Evolutionary conservation across 2,797 vertebrate genomes (phyloP).

Genomic region (Karalla daura): DNA sequence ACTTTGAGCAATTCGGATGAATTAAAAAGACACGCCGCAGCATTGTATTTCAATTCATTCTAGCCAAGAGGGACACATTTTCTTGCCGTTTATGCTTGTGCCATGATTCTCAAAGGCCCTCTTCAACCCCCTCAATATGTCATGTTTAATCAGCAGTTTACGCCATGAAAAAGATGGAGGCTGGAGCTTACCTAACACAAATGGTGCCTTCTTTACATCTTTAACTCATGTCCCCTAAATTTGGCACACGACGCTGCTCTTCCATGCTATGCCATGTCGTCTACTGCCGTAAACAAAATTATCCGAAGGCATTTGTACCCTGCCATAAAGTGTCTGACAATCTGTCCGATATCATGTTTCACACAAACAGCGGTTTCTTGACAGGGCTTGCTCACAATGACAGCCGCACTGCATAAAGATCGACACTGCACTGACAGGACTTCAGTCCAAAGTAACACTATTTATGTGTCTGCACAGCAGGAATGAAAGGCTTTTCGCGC

Average conservation of each 20-base stretch:
- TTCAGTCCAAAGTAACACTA: conserved; percentile 43
- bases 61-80: conserved; percentile 63
- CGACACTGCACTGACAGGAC: conserved; percentile 61
- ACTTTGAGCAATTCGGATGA: conserved; percentile 26
- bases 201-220: conserved; percentile 54
- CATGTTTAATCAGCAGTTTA: conserved; percentile 74
- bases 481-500: conserved; percentile 26
- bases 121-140: conserved; percentile 62
- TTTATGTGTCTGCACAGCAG: conserved; percentile 43
- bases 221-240: conserved; percentile 43
- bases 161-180: conserved; percentile 56
- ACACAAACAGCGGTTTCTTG: conserved; percentile 62
- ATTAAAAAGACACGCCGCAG: conserved; percentile 27
- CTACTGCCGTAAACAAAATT: conserved; percentile 60
- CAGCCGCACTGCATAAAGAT: conserved; percentile 60
- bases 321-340: conserved; percentile 62
- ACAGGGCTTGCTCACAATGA: conserved; percentile 65
- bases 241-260: conserved; percentile 25
- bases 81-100: conserved; percentile 60
- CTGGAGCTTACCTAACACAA: conserved; percentile 67
- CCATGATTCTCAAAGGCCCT: conserved; percentile 60
- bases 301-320: conserved; percentile 64
- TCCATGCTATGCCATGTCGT: conserved; percentile 38
- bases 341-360: conserved; percentile 60
- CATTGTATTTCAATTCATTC: conserved; percentile 62